Evolutionary conservation across 2,797 vertebrate species (phyloP).

Genomic region (Aselliscus stoliczkanus): DNA sequence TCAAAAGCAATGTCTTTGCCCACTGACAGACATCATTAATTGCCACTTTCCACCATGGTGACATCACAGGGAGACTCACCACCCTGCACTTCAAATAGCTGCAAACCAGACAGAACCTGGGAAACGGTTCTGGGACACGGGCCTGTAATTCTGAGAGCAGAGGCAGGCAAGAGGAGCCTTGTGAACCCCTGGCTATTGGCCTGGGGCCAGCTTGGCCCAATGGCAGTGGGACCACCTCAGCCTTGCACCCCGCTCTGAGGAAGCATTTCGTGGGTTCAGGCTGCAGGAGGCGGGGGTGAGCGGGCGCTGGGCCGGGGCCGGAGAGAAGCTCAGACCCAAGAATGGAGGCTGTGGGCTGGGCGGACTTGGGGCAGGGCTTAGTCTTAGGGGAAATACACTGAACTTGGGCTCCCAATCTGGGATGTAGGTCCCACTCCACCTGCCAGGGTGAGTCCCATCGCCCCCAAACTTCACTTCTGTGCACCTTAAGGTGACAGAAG

Average conservation of each 20-base stretch:
- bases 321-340: not conserved
- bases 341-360: fast-evolving
- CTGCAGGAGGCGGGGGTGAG: fast-evolving
- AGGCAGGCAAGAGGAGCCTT: fast-evolving
- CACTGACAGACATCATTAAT: too few species aligned
- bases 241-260: not conserved
- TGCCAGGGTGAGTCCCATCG: fast-evolving
- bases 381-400: fast-evolving
- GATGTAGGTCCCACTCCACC: not conserved
- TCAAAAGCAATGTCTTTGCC: not conserved
- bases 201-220: fast-evolving
- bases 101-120: fast-evolving
- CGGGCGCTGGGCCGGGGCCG: not conserved
- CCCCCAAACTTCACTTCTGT: fast-evolving
- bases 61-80: not conserved
- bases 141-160: fast-evolving
- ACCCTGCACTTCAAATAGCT: fast-evolving
- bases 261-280: fast-evolving
- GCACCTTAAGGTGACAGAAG: fast-evolving
- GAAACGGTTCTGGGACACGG: fast-evolving
- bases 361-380: fast-evolving
- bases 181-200: not conserved
- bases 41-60: fast-evolving
- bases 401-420: too few species aligned
- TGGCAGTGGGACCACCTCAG: too few species aligned